A percentile compares a stretch with the other conserved stretches of the same genome.
Evolutionary conservation across 2,888 invertebrate species (phyloP).

Genomic region (Charanyca ferruginea): DNA sequence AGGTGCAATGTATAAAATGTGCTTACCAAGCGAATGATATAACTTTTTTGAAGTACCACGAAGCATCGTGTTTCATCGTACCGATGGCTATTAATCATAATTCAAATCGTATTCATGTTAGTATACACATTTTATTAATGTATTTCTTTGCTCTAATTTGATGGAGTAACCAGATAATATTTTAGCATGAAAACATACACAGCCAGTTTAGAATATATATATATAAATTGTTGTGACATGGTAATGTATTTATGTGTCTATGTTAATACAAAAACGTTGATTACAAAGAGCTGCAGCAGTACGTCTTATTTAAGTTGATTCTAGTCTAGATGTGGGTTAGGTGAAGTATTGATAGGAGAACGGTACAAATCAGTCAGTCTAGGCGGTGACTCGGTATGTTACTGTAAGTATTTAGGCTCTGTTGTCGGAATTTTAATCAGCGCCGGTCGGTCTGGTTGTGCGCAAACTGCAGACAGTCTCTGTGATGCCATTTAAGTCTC

Average conservation of each 20-base stretch:
- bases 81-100: conserved; percentile 27
- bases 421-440: conserved; percentile 74
- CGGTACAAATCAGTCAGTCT: conserved; percentile 45
- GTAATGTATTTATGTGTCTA: conserved; percentile 13
- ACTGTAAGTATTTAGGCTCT: conserved; percentile 50
- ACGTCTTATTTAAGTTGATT: conserved; percentile 40
- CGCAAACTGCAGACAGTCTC: conserved; percentile 53
- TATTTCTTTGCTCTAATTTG: conserved; percentile 28
- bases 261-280: conserved; percentile 42
- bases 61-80: conserved; percentile 23
- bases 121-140: conserved; percentile 15
- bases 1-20: conserved; percentile 67
- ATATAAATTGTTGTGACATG: not conserved
- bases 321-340: conserved; percentile 45
- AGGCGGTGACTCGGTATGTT: conserved; percentile 36
- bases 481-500: conserved; percentile 75
- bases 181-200: not conserved
- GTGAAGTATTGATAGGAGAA: conserved; percentile 33
- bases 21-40: conserved; percentile 68
- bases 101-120: conserved; percentile 15
- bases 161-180: conserved; percentile 22
- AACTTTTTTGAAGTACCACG: conserved; percentile 54
- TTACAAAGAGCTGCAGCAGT: conserved; percentile 33
- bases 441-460: conserved; percentile 57
- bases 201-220: not conserved